Conservation (phyloP, 2,888 invertebrate species). For the Drosophila anceps region DNA sequence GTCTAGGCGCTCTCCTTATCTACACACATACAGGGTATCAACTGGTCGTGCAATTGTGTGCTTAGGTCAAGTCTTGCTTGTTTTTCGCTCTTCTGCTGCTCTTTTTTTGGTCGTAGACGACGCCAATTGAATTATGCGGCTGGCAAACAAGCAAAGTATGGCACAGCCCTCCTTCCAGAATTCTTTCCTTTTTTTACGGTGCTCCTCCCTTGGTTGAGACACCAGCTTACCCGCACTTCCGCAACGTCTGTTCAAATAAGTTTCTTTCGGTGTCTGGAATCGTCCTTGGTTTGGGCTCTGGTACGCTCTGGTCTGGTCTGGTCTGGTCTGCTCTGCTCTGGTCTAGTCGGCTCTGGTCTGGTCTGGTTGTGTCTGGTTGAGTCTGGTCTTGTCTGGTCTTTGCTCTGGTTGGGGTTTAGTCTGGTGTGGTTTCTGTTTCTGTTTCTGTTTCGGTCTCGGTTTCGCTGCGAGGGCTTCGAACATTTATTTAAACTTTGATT, state of each 20-base stretch:
- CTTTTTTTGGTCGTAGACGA: conserved; percentile 45
- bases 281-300: conserved; percentile 5
- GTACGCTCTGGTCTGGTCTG: conserved; percentile 3
- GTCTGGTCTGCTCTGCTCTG: conserved; percentile 5
- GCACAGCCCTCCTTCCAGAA: background rate
- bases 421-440: conserved; percentile 31
- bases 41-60: background rate
- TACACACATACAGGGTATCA: background rate
- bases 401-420: conserved; percentile 19
- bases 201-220: conserved; percentile 10
- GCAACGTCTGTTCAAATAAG: conserved; percentile 59
- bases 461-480: conserved; percentile 27
- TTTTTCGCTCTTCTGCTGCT: conserved; percentile 9
- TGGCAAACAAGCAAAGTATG: conserved; percentile 47
- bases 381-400: conserved; percentile 16
- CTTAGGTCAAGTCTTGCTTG: background rate
- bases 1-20: background rate
- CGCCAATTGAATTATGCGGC: conserved; percentile 67
- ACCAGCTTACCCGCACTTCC: conserved; percentile 34
- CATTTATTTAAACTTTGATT: conserved; percentile 70
- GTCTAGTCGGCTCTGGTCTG: background rate
- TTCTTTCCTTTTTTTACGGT: background rate
- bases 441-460: conserved; percentile 20
- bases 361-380: background rate
- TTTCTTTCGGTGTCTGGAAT: conserved; percentile 32